Conservation (phyloP, 1,140 invertebrate genomes). For the Dolichoris vasculosae region DNA sequence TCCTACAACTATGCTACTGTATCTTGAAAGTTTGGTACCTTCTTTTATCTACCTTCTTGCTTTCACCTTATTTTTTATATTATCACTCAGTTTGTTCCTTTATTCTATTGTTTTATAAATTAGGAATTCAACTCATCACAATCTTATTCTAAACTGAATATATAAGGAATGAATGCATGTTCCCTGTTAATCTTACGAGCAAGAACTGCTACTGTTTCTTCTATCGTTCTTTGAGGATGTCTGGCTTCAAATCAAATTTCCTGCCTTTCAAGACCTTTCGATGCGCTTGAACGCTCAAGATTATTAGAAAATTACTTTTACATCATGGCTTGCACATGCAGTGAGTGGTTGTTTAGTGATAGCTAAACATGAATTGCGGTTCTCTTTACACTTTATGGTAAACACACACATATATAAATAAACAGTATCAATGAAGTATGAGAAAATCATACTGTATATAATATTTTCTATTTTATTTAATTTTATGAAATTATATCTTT, state of each 20-base stretch:
- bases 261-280: constrained; percentile 39
- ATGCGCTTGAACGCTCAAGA: constrained; percentile 20
- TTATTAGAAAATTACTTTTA: constrained; percentile 38
- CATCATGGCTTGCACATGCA: background rate
- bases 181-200: background rate
- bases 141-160: background rate
- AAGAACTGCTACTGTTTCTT: background rate
- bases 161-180: background rate
- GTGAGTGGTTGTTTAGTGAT: background rate
- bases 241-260: constrained; percentile 34
- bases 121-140: background rate
- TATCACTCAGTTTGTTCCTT: background rate
- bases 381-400: background rate
- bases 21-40: no score
- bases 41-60: background rate
- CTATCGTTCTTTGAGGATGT: background rate
- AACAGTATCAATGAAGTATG: background rate
- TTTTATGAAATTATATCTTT: no score
- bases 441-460: background rate
- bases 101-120: background rate
- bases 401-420: background rate
- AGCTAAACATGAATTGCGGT: background rate
- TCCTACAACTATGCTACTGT: no score
- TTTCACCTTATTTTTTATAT: constrained; percentile 7
- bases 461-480: no score